Evolutionary conservation across 2,888 invertebrate genomes (phyloP).

Genomic region (Kuschelorhynchus macadamiae): DNA sequence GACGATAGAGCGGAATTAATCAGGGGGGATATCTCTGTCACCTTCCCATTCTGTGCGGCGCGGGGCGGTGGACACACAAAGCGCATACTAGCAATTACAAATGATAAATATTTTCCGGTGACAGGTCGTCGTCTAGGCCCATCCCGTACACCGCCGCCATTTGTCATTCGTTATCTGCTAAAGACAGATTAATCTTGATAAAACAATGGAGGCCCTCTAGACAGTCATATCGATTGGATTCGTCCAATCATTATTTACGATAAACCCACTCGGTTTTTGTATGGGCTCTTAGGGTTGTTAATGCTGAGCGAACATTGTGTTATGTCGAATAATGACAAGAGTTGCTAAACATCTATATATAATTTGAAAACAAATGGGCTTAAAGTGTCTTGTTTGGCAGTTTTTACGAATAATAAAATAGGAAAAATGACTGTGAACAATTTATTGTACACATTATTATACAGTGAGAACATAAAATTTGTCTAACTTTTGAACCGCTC

Average conservation of each 20-base stretch:
- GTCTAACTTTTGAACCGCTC: too few relatives aligned
- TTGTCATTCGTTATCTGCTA: conserved; percentile 58
- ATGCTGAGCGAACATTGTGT: too few relatives aligned
- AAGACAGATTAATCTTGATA: conserved; percentile 58
- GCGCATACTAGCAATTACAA: conserved; percentile 42
- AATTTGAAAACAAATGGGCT: too few relatives aligned
- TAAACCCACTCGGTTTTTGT: not conserved
- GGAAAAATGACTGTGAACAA: too few relatives aligned
- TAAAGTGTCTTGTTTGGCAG: too few relatives aligned
- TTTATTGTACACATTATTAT: too few relatives aligned
- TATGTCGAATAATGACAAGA: too few relatives aligned
- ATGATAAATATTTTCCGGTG: conserved; percentile 48
- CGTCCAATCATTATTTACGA: conserved; percentile 13
- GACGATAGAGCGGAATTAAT: conserved; percentile 33
- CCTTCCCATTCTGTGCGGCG: conserved; percentile 29
- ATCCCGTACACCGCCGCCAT: conserved; percentile 48
- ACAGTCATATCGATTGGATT: conserved; percentile 28
- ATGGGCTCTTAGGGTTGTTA: too few relatives aligned
- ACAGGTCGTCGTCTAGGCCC: conserved; percentile 32
- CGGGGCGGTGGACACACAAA: conserved; percentile 28
- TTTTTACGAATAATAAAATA: too few relatives aligned
- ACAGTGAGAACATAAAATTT: too few relatives aligned
- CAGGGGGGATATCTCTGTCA: conserved; percentile 39
- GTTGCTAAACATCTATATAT: too few relatives aligned
- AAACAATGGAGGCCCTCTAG: conserved; percentile 51